Conservation (phyloP, 2,888 invertebrate species). For the Chorisops tibialis region DNA sequence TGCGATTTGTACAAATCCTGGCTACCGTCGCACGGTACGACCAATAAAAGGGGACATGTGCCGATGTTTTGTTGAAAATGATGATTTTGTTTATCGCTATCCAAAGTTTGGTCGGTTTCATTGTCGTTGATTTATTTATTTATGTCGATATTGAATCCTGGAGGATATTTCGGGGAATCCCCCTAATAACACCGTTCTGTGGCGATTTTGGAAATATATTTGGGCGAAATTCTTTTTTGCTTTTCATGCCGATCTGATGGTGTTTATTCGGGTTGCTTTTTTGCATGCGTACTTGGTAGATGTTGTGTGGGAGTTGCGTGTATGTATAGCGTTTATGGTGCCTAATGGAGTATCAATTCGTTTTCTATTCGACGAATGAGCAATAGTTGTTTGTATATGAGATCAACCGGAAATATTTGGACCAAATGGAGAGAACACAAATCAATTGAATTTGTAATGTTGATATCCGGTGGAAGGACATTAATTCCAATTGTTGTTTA, state of each 20-base stretch:
- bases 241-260: background rate
- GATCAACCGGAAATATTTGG: constrained; percentile 21
- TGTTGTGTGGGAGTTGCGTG: background rate
- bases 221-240: constrained; percentile 6
- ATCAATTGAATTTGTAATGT: constrained; percentile 23
- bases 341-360: constrained; percentile 22
- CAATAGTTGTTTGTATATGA: background rate
- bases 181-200: no score
- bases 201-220: no score
- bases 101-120: background rate
- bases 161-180: no score
- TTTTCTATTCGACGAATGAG: constrained; percentile 20
- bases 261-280: background rate
- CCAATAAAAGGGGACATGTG: constrained; percentile 15
- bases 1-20: background rate
- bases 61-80: background rate
- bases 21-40: no score
- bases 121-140: background rate
- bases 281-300: background rate
- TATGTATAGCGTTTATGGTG: constrained; percentile 2
- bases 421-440: constrained; percentile 15
- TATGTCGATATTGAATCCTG: no score
- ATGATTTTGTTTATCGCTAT: background rate
- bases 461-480: background rate
- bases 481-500: background rate